A percentile compares a stretch with the other conserved stretches of the same genome.
Evolutionary conservation across 2,797 vertebrate genomes (phyloP).

Genomic region (Botia almorhae): DNA sequence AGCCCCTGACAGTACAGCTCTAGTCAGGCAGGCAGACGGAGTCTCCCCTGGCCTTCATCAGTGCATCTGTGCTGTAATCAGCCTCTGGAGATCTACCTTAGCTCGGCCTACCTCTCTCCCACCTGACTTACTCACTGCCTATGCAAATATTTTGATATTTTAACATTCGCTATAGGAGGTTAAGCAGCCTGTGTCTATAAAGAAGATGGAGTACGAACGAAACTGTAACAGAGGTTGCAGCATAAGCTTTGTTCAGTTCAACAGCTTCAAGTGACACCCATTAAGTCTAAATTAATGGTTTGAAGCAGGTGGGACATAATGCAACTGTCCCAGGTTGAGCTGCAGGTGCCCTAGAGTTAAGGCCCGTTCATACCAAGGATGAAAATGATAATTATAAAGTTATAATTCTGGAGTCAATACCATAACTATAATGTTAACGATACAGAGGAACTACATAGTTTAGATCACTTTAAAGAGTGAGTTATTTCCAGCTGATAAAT

Average conservation of each 20-base stretch:
- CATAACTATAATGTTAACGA: no score
- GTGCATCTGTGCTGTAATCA: constrained; percentile 56
- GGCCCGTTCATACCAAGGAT: no score
- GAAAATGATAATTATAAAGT: no score
- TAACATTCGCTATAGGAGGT: neutral
- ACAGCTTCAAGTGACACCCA: constrained; percentile 51
- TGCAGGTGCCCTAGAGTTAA: constrained; percentile 10
- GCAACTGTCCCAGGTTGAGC: constrained; percentile 2
- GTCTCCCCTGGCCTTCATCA: constrained; percentile 38
- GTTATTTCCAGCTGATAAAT: no score
- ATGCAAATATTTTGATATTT: constrained; percentile 32
- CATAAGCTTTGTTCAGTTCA: constrained; percentile 51
- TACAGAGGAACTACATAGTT: no score
- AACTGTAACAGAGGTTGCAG: neutral
- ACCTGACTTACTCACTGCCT: constrained; percentile 20
- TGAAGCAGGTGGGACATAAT: neutral
- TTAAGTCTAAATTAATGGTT: constrained; percentile 29
- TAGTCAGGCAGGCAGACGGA: constrained; percentile 34
- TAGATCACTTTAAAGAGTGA: no score
- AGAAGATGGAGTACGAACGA: neutral
- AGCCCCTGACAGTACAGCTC: constrained; percentile 49
- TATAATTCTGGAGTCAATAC: no score
- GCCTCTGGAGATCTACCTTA: constrained; percentile 53
- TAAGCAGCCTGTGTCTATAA: neutral
- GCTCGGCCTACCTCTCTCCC: constrained; percentile 20